Evolutionary conservation across 2,797 vertebrate species (phyloP).

Genomic region (Cuniculus paca): DNA sequence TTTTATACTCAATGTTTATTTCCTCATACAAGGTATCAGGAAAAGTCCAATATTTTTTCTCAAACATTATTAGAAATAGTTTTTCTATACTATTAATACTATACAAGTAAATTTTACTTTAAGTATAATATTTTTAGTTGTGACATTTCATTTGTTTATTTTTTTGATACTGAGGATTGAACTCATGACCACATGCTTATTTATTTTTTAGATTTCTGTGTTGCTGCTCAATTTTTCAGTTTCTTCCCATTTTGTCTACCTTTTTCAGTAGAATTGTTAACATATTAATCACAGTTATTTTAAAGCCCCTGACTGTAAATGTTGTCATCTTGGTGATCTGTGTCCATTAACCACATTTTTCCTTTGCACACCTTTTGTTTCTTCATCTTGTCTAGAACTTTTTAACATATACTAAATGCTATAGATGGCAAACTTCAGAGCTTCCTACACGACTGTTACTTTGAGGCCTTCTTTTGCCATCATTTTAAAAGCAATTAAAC

Average conservation of each 20-base stretch:
- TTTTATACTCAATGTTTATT: slow-evolving; percentile 22
- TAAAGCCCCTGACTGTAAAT: neutral
- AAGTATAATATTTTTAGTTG: slow-evolving; percentile 8
- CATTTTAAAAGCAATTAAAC: neutral
- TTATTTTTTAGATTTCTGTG: neutral
- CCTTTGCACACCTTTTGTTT: neutral
- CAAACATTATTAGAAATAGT: neutral
- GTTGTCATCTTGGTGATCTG: neutral
- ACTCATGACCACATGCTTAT: too few species aligned
- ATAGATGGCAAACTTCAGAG: neutral
- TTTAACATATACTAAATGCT: neutral
- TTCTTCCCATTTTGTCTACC: neutral
- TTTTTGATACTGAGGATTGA: too few species aligned
- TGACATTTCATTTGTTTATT: neutral
- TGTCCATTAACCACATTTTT: slow-evolving; percentile 27
- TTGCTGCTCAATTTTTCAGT: neutral
- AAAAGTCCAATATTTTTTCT: neutral
- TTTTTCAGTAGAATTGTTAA: neutral
- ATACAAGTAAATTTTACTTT: neutral
- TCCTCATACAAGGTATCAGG: neutral
- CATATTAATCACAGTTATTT: slow-evolving; percentile 1
- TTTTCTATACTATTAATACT: neutral
- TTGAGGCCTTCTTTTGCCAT: neutral
- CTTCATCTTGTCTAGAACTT: neutral
- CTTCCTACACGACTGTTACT: neutral